Conservation (phyloP, 2,113 vertebrate species). For the Leucopsar rothschildi region DNA sequence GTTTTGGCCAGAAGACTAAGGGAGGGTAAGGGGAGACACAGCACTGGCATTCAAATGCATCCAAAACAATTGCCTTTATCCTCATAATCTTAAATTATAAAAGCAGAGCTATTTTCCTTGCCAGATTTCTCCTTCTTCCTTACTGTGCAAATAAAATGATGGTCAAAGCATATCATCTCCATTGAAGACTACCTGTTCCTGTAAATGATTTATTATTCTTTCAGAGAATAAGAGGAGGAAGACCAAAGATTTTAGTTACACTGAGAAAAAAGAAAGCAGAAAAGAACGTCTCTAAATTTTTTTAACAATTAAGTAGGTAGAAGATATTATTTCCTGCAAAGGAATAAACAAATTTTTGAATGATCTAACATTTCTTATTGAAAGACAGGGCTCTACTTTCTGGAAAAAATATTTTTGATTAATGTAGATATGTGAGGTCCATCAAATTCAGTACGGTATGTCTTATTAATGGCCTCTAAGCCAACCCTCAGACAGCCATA, state of each 20-base stretch:
- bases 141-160: neutral
- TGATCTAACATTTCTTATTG: neutral
- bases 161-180: neutral
- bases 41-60: neutral
- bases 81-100: neutral
- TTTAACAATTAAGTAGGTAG: neutral
- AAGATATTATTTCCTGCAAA: neutral
- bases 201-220: neutral
- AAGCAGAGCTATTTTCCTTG: neutral
- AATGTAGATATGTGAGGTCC: neutral
- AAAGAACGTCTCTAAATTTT: neutral
- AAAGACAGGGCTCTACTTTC: neutral
- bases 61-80: neutral
- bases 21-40: fast-evolving
- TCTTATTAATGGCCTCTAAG: neutral
- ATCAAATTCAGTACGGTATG: neutral
- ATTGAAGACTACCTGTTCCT: neutral
- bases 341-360: neutral
- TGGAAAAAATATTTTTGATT: neutral
- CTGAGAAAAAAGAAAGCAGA: neutral
- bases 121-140: neutral
- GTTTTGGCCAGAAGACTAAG: neutral
- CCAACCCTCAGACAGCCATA: neutral
- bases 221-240: neutral
- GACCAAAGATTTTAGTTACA: neutral